phyloP scores from a whole-genome alignment of 2,113 vertebrate genomes.

The Empidonax alnorum region DNA sequence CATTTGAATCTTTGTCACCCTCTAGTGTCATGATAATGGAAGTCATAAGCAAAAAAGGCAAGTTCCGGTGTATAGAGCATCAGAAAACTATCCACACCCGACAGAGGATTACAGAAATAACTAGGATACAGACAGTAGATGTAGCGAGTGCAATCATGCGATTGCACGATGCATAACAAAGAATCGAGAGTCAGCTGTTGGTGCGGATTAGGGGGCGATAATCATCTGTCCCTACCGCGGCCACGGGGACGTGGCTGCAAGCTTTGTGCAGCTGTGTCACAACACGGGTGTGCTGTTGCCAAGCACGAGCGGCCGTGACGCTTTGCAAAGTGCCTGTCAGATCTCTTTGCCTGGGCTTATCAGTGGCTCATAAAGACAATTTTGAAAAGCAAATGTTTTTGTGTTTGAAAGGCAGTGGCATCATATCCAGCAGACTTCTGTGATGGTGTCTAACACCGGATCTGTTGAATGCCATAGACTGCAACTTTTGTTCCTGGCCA shows the following conservation, averaged over 20 bases:
- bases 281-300: background rate
- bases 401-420: background rate
- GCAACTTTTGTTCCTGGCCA: background rate
- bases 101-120: background rate
- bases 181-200: background rate
- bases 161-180: background rate
- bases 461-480: background rate
- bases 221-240: background rate
- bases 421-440: background rate
- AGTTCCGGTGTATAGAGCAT: accelerated
- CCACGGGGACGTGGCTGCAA: background rate
- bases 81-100: background rate
- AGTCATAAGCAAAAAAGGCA: background rate
- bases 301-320: background rate
- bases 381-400: background rate
- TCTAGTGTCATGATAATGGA: conserved; percentile 12
- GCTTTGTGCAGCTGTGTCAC: background rate
- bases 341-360: background rate
- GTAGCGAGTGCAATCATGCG: background rate
- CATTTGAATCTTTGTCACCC: conserved; percentile 57
- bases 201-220: background rate
- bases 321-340: background rate
- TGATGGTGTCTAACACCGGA: background rate
- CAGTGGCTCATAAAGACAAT: background rate
- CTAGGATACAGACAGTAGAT: background rate